Conservation (phyloP, 2,888 invertebrate genomes). For the Autographa pulchrina region DNA sequence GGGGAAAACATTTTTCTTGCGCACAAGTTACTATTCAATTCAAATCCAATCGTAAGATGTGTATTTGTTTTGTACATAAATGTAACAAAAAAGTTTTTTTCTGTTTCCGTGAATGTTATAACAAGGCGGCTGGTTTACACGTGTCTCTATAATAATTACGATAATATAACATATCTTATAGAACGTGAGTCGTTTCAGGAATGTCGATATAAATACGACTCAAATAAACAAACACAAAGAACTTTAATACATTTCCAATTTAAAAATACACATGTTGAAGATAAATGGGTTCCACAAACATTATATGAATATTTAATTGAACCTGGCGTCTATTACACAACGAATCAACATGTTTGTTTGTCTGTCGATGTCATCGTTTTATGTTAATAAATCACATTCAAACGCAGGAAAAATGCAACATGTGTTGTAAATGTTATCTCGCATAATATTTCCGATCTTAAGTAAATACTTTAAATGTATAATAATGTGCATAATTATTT, state of each 20-base stretch:
- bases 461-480: constrained; percentile 1
- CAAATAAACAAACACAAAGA: constrained; percentile 62
- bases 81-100: constrained; percentile 50
- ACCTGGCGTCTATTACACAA: constrained; percentile 60
- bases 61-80: constrained; percentile 24
- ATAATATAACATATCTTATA: constrained; percentile 66
- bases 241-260: constrained; percentile 58
- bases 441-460: neutral
- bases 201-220: constrained; percentile 60
- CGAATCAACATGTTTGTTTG: constrained; percentile 63
- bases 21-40: constrained; percentile 39
- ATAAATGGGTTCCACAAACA: constrained; percentile 62
- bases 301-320: constrained; percentile 65
- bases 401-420: constrained; percentile 31
- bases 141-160: constrained; percentile 60
- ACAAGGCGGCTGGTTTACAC: constrained; percentile 54
- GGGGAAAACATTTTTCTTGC: constrained; percentile 36
- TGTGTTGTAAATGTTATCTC: constrained; percentile 20
- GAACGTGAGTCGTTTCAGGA: constrained; percentile 76
- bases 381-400: constrained; percentile 59
- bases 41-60: constrained; percentile 18
- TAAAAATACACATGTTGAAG: constrained; percentile 58
- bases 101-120: constrained; percentile 50
- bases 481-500: constrained; percentile 1
- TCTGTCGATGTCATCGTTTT: constrained; percentile 51